Percentiles rank a stretch among this genome's conserved stretches.
phyloP scores from a whole-genome alignment of 2,888 invertebrate species.

The Melinaea menophilus region DNA sequence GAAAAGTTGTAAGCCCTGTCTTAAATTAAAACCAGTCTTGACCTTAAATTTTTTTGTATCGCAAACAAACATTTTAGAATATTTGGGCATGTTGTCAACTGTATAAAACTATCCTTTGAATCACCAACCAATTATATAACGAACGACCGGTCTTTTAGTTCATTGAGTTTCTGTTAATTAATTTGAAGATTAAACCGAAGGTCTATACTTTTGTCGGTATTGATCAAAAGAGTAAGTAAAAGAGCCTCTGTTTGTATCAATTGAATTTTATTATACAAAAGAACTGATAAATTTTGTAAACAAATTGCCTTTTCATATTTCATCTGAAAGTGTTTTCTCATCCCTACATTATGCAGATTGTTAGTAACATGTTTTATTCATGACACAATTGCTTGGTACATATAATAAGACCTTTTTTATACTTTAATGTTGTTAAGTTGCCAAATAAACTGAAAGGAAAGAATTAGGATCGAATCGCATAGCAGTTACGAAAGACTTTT shows the following conservation, averaged over 20 bases:
- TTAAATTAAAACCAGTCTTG: constrained; percentile 44
- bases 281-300: not conserved
- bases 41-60: constrained; percentile 48
- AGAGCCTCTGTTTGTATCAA: too few relatives aligned
- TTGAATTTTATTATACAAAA: too few relatives aligned
- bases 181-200: too few relatives aligned
- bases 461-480: not conserved
- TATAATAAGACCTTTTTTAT: not conserved
- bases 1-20: constrained; percentile 26
- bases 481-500: constrained; percentile 20
- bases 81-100: not conserved
- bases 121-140: too few relatives aligned
- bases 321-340: constrained; percentile 7
- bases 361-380: constrained; percentile 17
- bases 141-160: too few relatives aligned
- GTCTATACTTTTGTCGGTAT: too few relatives aligned
- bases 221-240: too few relatives aligned
- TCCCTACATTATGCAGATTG: constrained; percentile 16
- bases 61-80: not conserved
- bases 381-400: constrained; percentile 3
- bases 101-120: too few relatives aligned
- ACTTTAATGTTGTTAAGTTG: not conserved
- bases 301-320: constrained; percentile 4
- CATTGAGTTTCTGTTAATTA: too few relatives aligned
- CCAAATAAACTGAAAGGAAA: constrained; percentile 4